Conservation (phyloP, 2,797 vertebrate genomes). For the Carduelis carduelis region DNA sequence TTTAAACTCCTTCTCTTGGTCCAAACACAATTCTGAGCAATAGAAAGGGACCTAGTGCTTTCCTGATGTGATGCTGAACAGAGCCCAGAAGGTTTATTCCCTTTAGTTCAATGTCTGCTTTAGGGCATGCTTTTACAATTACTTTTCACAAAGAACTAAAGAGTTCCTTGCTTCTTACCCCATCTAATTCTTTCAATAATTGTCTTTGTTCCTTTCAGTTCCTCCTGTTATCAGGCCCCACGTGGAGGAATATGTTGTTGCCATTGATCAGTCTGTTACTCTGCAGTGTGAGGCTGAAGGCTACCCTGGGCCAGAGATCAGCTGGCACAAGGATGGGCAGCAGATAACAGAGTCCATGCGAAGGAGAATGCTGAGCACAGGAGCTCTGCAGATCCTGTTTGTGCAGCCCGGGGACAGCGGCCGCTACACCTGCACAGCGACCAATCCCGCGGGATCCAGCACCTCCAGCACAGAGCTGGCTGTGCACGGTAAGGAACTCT, state of each 20-base stretch:
- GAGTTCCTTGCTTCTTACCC: neutral
- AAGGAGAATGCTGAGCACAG: conserved; percentile 82
- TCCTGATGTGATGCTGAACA: neutral
- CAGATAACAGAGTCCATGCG: conserved; percentile 78
- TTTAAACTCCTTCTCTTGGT: neutral
- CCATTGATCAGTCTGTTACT: conserved; percentile 84
- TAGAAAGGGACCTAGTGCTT: neutral
- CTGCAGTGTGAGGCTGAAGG: conserved; percentile 85
- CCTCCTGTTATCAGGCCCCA: conserved; percentile 86
- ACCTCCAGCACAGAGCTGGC: conserved; percentile 79
- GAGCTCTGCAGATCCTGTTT: conserved; percentile 88
- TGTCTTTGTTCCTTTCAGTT: conserved; percentile 73
- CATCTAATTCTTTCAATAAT: neutral
- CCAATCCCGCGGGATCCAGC: conserved; percentile 85
- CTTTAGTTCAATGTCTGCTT: neutral
- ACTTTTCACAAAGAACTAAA: neutral
- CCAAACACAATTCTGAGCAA: neutral
- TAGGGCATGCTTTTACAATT: neutral
- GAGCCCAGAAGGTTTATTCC: neutral
- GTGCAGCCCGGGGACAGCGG: conserved; percentile 82
- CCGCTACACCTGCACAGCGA: conserved; percentile 85
- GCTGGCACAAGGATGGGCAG: conserved; percentile 87
- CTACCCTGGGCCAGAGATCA: conserved; percentile 82
- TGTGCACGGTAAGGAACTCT: conserved; percentile 80
- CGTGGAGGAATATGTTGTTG: conserved; percentile 71